Evolutionary conservation across 2,113 vertebrate genomes (phyloP), one percentile per base, ranked within the genome.

Genomic region (Psophia crepitans): DNA sequence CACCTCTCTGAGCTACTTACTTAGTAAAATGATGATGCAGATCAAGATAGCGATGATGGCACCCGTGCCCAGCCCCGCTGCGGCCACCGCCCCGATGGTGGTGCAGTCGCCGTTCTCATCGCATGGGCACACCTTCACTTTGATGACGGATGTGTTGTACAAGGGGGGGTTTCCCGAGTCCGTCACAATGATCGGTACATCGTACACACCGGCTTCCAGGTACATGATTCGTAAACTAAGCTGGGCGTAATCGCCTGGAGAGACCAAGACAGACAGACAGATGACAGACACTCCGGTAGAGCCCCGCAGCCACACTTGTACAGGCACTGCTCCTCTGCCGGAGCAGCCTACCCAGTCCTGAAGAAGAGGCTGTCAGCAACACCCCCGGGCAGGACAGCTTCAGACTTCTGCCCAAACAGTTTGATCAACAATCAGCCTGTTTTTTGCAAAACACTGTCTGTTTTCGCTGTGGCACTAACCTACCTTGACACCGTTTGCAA

Each of bases 161-260:
- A 99, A 76, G 0, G 99, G 99, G 1, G 99, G 99, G 98, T 99
- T 99, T 37, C 99, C 99, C 0, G 99, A 99, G 98, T 99, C 99
- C 0, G 99, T 99, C 93, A 99, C 99, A 1, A 98, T 97, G 90
- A 99, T 84, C 1, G 99, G 99, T 48, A 99, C 99, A 1, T 99
- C 99, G 0, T 99, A 99, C 94, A 99, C 95, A 1, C 99, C 99
- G 0, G 99, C 99, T 83, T 99, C 99, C 96, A 99, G 97, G 94
- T 99, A 99, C 64, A 99, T 98, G 96, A 99, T 98, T 19, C 99
- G 97, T 90, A 99, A 81, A 53, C 99, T 98, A 28, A 99, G 99
- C 91, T 99, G 99, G 57, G 98, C 99, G 0, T 98, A 99, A 96
- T 99, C 98, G 10, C 99, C 99, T 99, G 97, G 46, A 61, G 48